These are phyloP conservation scores for Alca torda DNA, from an alignment of 2,797 vertebrate genomes.

Conservation along the genomic window DNA sequence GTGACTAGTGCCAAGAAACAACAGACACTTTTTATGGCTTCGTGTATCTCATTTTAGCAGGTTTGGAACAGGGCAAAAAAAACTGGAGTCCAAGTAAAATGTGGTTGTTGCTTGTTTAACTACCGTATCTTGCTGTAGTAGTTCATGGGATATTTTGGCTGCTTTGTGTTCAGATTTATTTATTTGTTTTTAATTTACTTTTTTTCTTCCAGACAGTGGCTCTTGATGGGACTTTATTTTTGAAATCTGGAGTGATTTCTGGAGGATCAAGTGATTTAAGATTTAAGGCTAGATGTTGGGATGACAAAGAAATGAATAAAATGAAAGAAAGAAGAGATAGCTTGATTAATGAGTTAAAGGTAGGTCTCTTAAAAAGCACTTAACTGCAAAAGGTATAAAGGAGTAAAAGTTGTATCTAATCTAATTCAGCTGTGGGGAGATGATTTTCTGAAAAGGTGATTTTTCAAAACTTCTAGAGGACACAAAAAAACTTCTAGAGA, in stretches of 20 bases:
- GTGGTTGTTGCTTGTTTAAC: not conserved
- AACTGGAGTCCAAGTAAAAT: not conserved
- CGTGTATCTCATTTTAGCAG: not conserved
- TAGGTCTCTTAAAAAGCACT: slow-evolving; percentile 60
- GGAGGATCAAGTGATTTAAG: slow-evolving; percentile 90
- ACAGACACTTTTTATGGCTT: not conserved
- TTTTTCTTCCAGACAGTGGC: slow-evolving; percentile 83
- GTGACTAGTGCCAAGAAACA: not conserved
- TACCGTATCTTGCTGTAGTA: accelerated
- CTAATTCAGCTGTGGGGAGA: not conserved
- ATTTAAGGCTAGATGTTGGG: slow-evolving; percentile 89
- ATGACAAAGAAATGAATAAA: slow-evolving; percentile 85
- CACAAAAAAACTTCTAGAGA: not conserved
- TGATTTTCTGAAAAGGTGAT: not conserved
- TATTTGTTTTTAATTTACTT: not conserved
- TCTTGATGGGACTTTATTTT: slow-evolving; percentile 93
- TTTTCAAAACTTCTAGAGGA: not conserved
- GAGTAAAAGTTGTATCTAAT: not conserved
- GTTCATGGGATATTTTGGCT: not conserved
- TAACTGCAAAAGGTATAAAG: not conserved
- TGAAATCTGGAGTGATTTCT: slow-evolving; percentile 93
- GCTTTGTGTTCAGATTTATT: not conserved
- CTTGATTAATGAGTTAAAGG: slow-evolving; percentile 84
- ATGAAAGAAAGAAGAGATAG: slow-evolving; percentile 84
- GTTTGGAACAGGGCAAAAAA: not conserved